Conservation (phyloP, 2,888 invertebrate genomes). For the Dromius quadrimaculatus region DNA sequence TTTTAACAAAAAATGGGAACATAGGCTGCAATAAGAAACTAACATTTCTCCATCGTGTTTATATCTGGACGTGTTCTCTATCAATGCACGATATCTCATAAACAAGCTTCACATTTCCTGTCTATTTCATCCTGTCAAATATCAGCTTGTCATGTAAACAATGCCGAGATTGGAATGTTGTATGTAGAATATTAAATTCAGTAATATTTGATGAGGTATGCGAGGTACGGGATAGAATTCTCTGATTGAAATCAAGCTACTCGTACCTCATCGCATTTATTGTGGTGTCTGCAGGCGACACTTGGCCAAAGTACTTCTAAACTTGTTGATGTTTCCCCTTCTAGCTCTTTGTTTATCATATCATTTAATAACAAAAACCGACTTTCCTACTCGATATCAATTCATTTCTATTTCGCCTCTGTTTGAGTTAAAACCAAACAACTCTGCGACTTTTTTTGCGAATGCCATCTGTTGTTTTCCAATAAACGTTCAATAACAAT, state of each 20-base stretch:
- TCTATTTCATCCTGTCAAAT: no score
- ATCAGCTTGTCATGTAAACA: not conserved
- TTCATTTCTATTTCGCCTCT: not conserved
- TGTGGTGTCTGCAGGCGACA: conserved; percentile 52
- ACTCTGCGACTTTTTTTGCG: conserved; percentile 11
- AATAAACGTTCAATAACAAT: conserved; percentile 32
- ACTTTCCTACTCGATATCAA: not conserved
- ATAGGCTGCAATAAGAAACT: not conserved
- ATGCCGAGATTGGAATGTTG: no score
- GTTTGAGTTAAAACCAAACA: not conserved
- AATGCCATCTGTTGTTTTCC: conserved; percentile 23
- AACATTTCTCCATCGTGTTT: no score
- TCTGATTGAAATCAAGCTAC: conserved; percentile 5
- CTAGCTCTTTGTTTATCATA: conserved; percentile 32
- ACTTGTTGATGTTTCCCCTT: conserved; percentile 70
- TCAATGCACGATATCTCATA: no score
- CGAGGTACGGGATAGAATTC: not conserved
- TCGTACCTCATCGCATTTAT: not conserved
- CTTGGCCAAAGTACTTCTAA: conserved; percentile 63
- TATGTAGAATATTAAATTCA: no score
- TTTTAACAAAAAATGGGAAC: not conserved
- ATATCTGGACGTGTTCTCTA: no score
- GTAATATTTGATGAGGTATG: not conserved
- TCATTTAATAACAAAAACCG: conserved; percentile 7
- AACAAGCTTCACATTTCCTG: no score